phyloP scores from a whole-genome alignment of 1,140 invertebrate species.

The Metopolophium dirhodum region DNA sequence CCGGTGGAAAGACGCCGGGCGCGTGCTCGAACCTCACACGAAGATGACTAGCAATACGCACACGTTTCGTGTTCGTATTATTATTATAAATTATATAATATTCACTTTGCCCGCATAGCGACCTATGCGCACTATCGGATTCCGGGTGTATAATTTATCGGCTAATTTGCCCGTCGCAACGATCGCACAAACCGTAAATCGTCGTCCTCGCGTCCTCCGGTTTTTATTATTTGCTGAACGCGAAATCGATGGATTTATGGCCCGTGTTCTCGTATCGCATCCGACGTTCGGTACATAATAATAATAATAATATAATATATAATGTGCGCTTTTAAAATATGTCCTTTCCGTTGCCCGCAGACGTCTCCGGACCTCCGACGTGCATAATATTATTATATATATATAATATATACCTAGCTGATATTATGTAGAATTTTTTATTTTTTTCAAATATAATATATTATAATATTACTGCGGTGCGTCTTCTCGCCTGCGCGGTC shows the following conservation, averaged over 20 bases:
- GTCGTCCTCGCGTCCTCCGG: constrained; percentile 8
- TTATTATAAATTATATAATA: neutral
- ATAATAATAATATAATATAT: constrained; percentile 6
- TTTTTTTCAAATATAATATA: neutral
- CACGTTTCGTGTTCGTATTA: neutral
- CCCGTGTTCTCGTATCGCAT: constrained; percentile 8
- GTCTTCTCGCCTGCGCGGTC: neutral
- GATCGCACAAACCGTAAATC: constrained; percentile 49
- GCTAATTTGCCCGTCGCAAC: constrained; percentile 38
- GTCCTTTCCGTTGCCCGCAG: neutral
- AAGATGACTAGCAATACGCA: neutral
- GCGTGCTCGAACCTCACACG: constrained; percentile 50
- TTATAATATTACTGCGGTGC: neutral
- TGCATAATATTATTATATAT: neutral
- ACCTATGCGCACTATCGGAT: neutral
- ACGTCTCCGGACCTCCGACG: constrained; percentile 16
- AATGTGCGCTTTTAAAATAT: constrained; percentile 1
- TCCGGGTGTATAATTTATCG: constrained; percentile 47
- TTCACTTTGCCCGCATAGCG: neutral
- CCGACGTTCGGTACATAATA: neutral
- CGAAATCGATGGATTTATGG: constrained; percentile 51
- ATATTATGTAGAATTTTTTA: neutral
- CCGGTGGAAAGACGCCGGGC: constrained; percentile 39
- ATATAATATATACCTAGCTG: neutral
- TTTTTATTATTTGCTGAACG: constrained; percentile 51